Percentiles rank a stretch among this genome's conserved stretches.
phyloP scores from a whole-genome alignment of 2,888 invertebrate species.

The Acanthosepion lycidas region DNA sequence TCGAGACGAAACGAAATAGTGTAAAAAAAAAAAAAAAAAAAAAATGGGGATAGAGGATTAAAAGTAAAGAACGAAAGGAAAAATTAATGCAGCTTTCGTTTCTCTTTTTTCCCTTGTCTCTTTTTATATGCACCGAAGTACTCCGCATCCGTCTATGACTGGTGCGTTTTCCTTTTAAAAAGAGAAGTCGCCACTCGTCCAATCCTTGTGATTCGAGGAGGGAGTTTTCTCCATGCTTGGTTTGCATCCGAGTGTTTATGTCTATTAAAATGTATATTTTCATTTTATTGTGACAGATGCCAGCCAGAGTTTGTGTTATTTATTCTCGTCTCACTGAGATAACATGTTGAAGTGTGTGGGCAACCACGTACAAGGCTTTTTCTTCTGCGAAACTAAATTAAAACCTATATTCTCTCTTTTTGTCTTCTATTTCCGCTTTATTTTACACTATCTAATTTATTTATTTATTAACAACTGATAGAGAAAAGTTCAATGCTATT shows the following conservation, averaged over 20 bases:
- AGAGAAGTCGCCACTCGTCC: slow-evolving; percentile 8
- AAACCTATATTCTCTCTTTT: background rate
- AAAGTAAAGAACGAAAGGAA: background rate
- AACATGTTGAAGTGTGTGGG: background rate
- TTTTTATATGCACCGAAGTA: background rate
- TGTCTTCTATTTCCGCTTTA: background rate
- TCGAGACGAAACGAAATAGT: background rate
- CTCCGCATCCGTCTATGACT: background rate
- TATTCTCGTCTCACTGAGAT: background rate
- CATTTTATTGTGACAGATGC: slow-evolving; percentile 16
- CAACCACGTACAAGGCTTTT: background rate
- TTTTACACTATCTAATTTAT: background rate
- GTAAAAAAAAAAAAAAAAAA: background rate
- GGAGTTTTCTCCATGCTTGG: background rate
- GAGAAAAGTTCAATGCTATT: background rate
- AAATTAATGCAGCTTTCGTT: background rate
- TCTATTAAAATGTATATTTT: slow-evolving; percentile 9
- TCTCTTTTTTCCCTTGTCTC: background rate
- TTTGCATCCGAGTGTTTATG: slow-evolving; percentile 33
- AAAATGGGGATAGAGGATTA: background rate
- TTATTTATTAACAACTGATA: background rate
- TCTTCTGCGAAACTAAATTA: background rate
- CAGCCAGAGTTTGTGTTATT: background rate
- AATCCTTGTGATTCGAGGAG: background rate
- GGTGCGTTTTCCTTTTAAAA: background rate